Percentiles rank a stretch among this genome's conserved stretches.
Conservation (phyloP, 2,113 vertebrate species). For the Lasiurus borealis region DNA sequence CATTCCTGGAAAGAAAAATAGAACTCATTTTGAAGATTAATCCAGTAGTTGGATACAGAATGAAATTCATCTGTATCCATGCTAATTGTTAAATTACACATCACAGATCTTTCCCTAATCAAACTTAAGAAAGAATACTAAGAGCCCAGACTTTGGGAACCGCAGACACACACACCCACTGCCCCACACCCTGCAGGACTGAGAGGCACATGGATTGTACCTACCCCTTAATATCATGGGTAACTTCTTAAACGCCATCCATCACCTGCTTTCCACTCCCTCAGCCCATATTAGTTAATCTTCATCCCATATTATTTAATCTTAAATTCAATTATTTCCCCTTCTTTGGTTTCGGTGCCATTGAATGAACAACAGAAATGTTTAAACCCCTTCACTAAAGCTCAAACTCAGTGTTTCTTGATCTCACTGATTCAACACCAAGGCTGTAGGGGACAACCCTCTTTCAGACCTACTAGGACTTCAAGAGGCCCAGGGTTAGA, state of each 20-base stretch:
- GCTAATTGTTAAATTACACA: conserved; percentile 50
- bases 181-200: fast-evolving
- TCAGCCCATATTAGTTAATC: neutral
- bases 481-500: neutral
- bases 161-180: neutral
- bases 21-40: conserved; percentile 48
- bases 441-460: neutral
- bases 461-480: too few species aligned
- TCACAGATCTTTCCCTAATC: conserved; percentile 21
- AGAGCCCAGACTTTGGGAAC: neutral
- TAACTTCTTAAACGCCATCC: neutral
- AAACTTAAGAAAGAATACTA: neutral
- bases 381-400: neutral
- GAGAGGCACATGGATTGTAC: neutral
- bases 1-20: conserved; percentile 63
- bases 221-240: neutral
- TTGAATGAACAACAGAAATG: neutral
- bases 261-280: too few species aligned
- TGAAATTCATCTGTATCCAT: neutral
- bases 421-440: neutral
- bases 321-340: neutral
- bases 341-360: neutral
- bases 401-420: neutral
- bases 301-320: neutral
- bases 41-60: conserved; percentile 25